Conservation (phyloP, 2,113 vertebrate species). For the Neoarius graeffei region DNA sequence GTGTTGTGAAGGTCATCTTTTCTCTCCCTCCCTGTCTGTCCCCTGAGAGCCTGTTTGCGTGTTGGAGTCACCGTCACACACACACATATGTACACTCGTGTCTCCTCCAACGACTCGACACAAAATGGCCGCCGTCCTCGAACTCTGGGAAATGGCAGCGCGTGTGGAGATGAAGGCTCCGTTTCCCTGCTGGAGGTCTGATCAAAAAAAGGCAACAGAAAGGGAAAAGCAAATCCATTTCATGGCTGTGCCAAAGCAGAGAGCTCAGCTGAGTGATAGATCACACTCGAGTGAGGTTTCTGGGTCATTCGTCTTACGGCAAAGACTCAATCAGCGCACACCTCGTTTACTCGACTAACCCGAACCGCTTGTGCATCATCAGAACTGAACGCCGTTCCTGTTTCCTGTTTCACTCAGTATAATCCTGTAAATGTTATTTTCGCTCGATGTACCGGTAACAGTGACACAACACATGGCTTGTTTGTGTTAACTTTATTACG, state of each 20-base stretch:
- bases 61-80: constrained; percentile 26
- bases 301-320: constrained; percentile 26
- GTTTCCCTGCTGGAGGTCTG: constrained; percentile 24
- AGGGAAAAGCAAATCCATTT: constrained; percentile 23
- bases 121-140: constrained; percentile 44
- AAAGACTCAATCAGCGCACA: background rate
- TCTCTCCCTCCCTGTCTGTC: background rate
- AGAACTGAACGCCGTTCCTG: background rate
- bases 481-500: background rate
- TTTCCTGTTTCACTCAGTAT: background rate
- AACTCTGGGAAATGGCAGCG: constrained; percentile 36
- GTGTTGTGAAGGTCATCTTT: background rate
- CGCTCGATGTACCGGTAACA: background rate
- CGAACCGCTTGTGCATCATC: background rate
- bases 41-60: constrained; percentile 3
- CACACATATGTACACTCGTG: background rate
- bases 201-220: constrained; percentile 6
- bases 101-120: constrained; percentile 11
- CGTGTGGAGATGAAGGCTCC: constrained; percentile 18
- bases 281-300: constrained; percentile 10
- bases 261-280: background rate
- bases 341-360: background rate
- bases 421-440: background rate
- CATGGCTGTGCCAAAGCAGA: background rate
- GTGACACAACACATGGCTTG: background rate